Base-by-base conservation (phyloP, 2,888 invertebrate genomes). In the Lasioglossum pauxillum region DNA sequence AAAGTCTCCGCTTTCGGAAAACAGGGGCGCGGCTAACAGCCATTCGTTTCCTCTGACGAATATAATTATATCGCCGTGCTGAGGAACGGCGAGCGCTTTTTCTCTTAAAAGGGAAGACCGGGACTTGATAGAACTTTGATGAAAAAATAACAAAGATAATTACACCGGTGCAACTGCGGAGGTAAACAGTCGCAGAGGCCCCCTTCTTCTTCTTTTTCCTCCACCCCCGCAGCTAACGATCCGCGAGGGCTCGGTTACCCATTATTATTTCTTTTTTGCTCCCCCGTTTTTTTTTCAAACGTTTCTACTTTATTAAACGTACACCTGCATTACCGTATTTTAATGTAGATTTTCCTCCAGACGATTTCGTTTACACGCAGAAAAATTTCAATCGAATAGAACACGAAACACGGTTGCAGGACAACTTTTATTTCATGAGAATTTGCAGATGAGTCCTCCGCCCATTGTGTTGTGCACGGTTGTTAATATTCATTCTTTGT, bases 141-240 rank as follows among this genome's bases (percentile, higher is more conserved):
- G 93, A 92, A 93, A 93, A 91, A 92, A 92, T 91, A 93, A 93
- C 93, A 93, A 85, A 89, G 89, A 90, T 93, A 93, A 93, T 93
- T 93, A 93, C 83, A 75, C 77, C 75, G 74, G 86, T 80, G 84
- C 80, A 85, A 82, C 77, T 83, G 82, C 76, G 75, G 53, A 49
- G 84, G 82, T 88, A 90, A 89, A 86, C 86, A 87, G 82, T 60
- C 60, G 60, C 27, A 60, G 27, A 60, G 27, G 5, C 14, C 27
- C 12, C 5, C 27, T 5, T 5, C 53, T 8, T 23, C 53, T 8
- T 57, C 57, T 14, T 60, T 12, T 14, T 14, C 5, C 27, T 14
- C 0, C 27, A 75, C 82, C 75, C 85, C 53, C 78, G 27, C 69
- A 53, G 19, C 82, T 35, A 85, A 84, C 82, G 86, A 87, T 91